Conservation (phyloP, 2,113 vertebrate genomes). For the Rhipidura dahli region DNA sequence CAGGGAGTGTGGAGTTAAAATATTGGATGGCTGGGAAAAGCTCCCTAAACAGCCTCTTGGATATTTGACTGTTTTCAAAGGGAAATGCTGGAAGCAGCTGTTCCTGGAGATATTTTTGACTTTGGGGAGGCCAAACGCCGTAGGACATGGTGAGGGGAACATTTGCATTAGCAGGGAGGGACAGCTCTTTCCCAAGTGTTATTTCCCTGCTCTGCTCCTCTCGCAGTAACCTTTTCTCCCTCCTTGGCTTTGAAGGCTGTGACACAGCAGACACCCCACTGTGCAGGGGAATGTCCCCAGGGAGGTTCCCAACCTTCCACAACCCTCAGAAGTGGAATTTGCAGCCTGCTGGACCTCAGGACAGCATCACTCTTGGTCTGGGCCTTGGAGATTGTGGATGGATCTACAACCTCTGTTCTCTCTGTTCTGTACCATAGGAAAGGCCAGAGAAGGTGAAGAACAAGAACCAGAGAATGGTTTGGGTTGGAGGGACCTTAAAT, state of each 20-base stretch:
- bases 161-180: background rate
- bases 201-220: background rate
- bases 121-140: fast-evolving
- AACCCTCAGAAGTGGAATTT: background rate
- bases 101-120: slow-evolving; percentile 10
- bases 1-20: background rate
- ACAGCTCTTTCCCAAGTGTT: background rate
- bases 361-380: background rate
- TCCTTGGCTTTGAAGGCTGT: background rate
- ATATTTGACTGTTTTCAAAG: slow-evolving; percentile 27
- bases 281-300: background rate
- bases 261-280: background rate
- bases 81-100: slow-evolving; percentile 57
- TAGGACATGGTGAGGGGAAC: background rate
- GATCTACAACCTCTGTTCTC: background rate
- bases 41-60: background rate
- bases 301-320: background rate
- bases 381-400: background rate
- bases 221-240: background rate
- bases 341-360: background rate
- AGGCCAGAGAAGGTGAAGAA: background rate
- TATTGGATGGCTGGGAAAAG: background rate
- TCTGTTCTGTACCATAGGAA: fast-evolving
- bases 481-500: background rate
- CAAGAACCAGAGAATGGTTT: background rate